phyloP scores from a whole-genome alignment of 2,113 vertebrate species.

The Leptosomus discolor region DNA sequence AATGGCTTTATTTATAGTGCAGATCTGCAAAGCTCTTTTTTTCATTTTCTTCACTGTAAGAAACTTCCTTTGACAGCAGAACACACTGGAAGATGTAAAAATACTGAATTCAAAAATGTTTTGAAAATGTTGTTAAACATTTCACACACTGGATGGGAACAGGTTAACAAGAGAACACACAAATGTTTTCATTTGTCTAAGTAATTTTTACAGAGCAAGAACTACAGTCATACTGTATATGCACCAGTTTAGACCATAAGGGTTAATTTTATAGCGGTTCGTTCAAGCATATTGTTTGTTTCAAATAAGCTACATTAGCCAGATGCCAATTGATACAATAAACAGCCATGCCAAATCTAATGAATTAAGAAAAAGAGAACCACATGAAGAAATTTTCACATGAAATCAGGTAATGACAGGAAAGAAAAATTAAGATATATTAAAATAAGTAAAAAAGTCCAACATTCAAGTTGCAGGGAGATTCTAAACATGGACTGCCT shows the following conservation, averaged over 20 bases:
- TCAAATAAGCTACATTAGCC: constrained; percentile 61
- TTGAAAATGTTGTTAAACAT: neutral
- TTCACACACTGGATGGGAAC: neutral
- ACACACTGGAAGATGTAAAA: neutral
- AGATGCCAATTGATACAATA: constrained; percentile 69
- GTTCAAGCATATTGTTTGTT: constrained; percentile 28
- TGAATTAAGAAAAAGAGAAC: constrained; percentile 64
- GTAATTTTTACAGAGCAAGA: neutral
- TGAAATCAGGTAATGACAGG: constrained; percentile 67
- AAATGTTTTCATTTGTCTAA: neutral
- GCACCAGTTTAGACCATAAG: constrained; percentile 3
- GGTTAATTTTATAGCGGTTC: constrained; percentile 26
- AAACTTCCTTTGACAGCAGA: neutral
- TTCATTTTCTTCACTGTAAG: neutral
- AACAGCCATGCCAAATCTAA: constrained; percentile 68
- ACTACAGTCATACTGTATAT: neutral
- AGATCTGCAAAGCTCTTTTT: neutral
- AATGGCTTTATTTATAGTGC: neutral
- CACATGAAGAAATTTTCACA: constrained; percentile 55
- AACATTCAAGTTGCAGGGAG: constrained; percentile 16
- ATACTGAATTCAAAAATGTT: neutral
- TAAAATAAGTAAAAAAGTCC: neutral
- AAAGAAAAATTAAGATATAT: constrained; percentile 56
- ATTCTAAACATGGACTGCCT: neutral
- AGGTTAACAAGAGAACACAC: neutral